A percentile compares a stretch with the other conserved stretches of the same genome.
Conservation (phyloP, 2,113 vertebrate species). For the Rousettus leschenaultii region DNA sequence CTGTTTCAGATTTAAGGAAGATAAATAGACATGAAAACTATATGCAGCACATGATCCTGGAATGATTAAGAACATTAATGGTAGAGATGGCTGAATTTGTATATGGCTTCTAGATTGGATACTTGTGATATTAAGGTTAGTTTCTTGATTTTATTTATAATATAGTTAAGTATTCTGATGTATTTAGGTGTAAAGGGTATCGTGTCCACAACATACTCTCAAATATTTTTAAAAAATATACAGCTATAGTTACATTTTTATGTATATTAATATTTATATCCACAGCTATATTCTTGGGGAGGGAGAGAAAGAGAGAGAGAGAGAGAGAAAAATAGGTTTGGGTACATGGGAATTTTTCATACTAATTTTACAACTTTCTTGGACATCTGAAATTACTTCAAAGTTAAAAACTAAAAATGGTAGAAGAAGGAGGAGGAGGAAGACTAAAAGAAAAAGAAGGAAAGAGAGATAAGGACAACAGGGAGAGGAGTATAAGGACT, state of each 20-base stretch:
- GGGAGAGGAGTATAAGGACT: background rate
- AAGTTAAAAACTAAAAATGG: background rate
- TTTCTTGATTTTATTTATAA: background rate
- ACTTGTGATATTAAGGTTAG: background rate
- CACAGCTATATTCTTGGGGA: background rate
- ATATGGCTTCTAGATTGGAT: background rate
- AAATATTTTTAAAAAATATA: background rate
- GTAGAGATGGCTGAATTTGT: background rate
- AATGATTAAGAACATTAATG: background rate
- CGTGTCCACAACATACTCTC: background rate
- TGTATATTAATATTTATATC: background rate
- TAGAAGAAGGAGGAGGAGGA: background rate
- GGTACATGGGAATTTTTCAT: background rate
- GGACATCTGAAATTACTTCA: background rate
- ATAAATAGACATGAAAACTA: background rate
- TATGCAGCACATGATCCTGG: background rate
- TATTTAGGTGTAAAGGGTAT: background rate
- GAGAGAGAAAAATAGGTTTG: background rate
- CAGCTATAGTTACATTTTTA: background rate
- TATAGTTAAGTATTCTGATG: background rate
- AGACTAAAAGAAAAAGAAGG: background rate
- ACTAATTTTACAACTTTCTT: background rate
- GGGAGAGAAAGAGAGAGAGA: too few relatives aligned
- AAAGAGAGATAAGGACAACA: rapidly evolving
- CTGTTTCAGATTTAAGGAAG: background rate